Conservation (phyloP, 2,888 invertebrate genomes). For the Ennomos quercinarius region DNA sequence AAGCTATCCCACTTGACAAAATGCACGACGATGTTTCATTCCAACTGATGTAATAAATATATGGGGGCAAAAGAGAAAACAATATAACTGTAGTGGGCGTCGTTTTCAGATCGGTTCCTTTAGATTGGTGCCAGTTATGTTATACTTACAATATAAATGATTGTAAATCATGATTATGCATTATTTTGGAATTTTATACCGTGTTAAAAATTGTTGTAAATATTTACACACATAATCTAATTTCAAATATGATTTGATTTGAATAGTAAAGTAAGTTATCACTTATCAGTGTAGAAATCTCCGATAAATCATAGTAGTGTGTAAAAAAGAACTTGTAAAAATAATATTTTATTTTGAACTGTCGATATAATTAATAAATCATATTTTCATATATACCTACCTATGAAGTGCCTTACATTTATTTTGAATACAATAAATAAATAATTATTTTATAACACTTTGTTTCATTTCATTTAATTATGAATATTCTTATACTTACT, state of each 20-base stretch:
- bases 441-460: slow-evolving; percentile 4
- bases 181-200: no score
- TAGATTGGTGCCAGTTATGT: no score
- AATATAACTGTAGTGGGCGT: no score
- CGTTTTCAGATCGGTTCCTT: no score
- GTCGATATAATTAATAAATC: slow-evolving; percentile 18
- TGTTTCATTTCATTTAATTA: background rate
- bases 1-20: no score
- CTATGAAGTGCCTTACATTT: slow-evolving; percentile 21
- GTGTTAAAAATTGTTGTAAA: background rate
- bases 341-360: slow-evolving; percentile 24
- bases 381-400: slow-evolving; percentile 10
- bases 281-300: background rate
- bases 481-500: no score
- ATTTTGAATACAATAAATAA: slow-evolving; percentile 19
- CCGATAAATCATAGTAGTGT: background rate
- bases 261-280: background rate
- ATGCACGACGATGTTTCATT: no score
- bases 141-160: no score
- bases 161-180: no score
- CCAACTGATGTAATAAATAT: no score
- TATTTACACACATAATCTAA: background rate
- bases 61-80: no score
- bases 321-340: slow-evolving; percentile 3
- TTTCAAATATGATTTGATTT: background rate